These are phyloP conservation scores for Anastatus disparis DNA, from an alignment of 1,140 invertebrate genomes.

Conservation along the genomic window DNA sequence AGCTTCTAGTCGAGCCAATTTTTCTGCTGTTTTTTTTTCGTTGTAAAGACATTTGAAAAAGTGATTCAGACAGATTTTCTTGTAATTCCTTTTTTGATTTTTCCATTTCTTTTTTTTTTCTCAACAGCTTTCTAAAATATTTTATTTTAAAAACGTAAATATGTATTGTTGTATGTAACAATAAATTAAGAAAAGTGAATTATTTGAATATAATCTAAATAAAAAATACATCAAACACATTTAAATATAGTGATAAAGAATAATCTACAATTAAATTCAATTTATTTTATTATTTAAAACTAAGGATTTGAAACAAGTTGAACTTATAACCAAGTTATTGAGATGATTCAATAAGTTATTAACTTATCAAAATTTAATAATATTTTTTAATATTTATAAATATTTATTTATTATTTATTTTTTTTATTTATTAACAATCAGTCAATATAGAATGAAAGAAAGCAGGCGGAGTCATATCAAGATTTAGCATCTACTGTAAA, in stretches of 20 bases:
- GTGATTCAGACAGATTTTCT: conserved; percentile 54
- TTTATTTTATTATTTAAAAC: background rate
- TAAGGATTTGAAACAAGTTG: conserved; percentile 1
- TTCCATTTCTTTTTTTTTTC: conserved; percentile 56
- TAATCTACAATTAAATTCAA: no score
- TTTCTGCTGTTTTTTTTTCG: conserved; percentile 55
- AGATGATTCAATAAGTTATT: no score
- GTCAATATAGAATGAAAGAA: no score
- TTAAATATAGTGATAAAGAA: no score
- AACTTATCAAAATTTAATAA: no score
- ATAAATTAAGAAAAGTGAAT: background rate
- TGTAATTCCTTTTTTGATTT: conserved; percentile 55
- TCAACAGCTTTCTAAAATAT: conserved; percentile 51
- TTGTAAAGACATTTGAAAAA: conserved; percentile 49
- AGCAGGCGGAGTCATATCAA: no score
- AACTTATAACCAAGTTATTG: conserved; percentile 10
- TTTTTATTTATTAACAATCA: no score
- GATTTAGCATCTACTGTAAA: no score
- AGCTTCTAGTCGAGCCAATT: conserved; percentile 52
- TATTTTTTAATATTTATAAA: no score
- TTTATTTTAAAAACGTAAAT: background rate
- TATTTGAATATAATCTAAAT: no score
- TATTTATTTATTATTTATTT: no score
- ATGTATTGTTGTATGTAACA: background rate
- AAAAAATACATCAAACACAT: no score